Evolutionary conservation across 2,797 vertebrate genomes (phyloP).

Genomic region (Lates japonicus): DNA sequence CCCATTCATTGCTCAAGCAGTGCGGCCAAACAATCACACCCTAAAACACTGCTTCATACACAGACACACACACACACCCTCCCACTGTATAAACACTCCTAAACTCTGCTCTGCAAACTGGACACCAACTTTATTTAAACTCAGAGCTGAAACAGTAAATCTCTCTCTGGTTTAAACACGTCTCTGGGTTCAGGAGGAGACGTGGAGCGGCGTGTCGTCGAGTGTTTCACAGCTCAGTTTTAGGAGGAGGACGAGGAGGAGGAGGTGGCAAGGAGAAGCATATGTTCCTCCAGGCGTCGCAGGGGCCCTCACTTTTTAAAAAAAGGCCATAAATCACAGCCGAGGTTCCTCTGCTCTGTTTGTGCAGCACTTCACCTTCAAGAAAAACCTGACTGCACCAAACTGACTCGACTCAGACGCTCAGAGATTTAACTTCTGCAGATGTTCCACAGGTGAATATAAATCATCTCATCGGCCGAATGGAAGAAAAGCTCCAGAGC

Average conservation of each 20-base stretch:
- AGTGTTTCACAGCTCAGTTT: background rate
- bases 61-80: conserved; percentile 21
- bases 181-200: conserved; percentile 2
- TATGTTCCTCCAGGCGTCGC: conserved; percentile 39
- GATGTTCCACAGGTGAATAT: background rate
- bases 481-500: no score
- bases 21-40: conserved; percentile 55
- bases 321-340: conserved; percentile 52
- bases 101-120: conserved; percentile 29
- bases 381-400: conserved; percentile 21
- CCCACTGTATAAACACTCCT: conserved; percentile 42
- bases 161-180: conserved; percentile 43
- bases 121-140: conserved; percentile 54
- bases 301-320: conserved; percentile 13
- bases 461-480: background rate
- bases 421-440: background rate
- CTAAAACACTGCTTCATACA: conserved; percentile 18
- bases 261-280: conserved; percentile 37
- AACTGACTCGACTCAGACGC: background rate
- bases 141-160: conserved; percentile 60
- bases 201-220: background rate
- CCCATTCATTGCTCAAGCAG: conserved; percentile 41
- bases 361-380: conserved; percentile 22
- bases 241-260: conserved; percentile 4
- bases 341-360: conserved; percentile 33